phyloP scores from a whole-genome alignment of 1,140 invertebrate genomes.

The Mylabris phalerata region DNA sequence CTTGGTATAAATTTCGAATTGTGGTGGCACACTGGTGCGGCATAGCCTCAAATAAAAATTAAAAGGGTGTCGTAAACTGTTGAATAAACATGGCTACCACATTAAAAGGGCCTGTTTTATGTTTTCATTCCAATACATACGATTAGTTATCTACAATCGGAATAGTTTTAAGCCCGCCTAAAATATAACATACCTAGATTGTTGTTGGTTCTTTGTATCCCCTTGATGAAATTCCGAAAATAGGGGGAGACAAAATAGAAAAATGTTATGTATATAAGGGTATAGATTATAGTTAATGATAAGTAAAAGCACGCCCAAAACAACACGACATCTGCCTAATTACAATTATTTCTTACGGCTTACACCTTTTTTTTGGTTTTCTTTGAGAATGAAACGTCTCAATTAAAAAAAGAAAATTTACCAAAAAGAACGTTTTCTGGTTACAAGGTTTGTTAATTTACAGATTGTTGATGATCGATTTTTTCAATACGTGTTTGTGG shows the following conservation, averaged over 20 bases:
- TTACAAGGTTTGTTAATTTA: too few species aligned
- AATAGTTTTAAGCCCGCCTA: constrained; percentile 5
- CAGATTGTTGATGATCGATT: background rate
- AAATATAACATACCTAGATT: constrained; percentile 1
- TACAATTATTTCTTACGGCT: background rate
- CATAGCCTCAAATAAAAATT: too few species aligned
- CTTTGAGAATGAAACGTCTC: background rate
- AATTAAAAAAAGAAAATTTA: background rate
- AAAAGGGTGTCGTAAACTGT: background rate
- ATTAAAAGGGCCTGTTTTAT: constrained; percentile 28
- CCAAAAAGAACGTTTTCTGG: background rate
- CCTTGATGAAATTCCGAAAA: too few species aligned
- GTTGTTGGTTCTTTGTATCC: too few species aligned
- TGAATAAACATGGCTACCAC: constrained; percentile 26
- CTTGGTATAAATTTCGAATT: too few species aligned
- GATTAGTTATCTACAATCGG: constrained; percentile 2
- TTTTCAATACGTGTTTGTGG: background rate
- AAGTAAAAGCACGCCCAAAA: constrained; percentile 12
- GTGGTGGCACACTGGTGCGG: too few species aligned
- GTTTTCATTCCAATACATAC: constrained; percentile 21
- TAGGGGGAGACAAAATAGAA: too few species aligned
- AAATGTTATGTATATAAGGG: too few species aligned
- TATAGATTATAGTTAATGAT: constrained; percentile 10
- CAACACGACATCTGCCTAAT: constrained; percentile 13
- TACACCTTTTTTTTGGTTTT: background rate